A percentile compares a stretch with the other conserved stretches of the same genome.
Conservation (phyloP, 1,140 invertebrate species). For the Musca vetustissima region DNA sequence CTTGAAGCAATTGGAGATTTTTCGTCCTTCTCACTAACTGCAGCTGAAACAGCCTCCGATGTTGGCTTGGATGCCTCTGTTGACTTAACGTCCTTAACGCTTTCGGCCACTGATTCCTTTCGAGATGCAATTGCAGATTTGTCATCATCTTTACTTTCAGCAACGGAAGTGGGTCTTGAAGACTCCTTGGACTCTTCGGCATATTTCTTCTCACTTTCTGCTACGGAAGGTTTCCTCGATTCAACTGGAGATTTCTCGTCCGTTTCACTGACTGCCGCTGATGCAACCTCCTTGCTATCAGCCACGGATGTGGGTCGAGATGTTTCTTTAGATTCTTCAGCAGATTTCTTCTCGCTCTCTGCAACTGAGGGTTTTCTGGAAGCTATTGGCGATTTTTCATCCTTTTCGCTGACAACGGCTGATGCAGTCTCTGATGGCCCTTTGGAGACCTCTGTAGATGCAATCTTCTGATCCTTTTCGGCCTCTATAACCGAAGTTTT, state of each 20-base stretch:
- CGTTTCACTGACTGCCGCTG: conserved; percentile 28
- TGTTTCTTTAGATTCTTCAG: neutral
- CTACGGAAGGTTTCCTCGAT: neutral
- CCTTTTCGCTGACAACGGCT: conserved; percentile 29
- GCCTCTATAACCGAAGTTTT: conserved; percentile 27
- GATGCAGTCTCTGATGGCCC: conserved; percentile 32
- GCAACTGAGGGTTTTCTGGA: neutral
- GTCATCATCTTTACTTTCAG: conserved; percentile 13
- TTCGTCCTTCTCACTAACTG: conserved; percentile 29
- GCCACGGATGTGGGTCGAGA: conserved; percentile 22
- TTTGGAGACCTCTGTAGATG: conserved; percentile 16
- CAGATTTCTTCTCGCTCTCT: conserved; percentile 20
- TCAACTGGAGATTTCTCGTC: conserved; percentile 21
- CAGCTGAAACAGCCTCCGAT: conserved; percentile 32
- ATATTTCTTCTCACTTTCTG: conserved; percentile 18
- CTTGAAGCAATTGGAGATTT: neutral
- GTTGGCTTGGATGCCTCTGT: conserved; percentile 18
- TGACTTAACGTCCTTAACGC: conserved; percentile 28
- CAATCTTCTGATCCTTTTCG: conserved; percentile 28
- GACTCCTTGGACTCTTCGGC: neutral
- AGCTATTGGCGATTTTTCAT: conserved; percentile 22
- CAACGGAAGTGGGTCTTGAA: conserved; percentile 21
- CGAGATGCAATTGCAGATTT: conserved; percentile 26
- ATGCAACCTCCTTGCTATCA: conserved; percentile 17
- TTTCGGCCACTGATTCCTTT: conserved; percentile 26